Base-by-base conservation (phyloP, 2,888 invertebrate genomes). In the Caenorhabditis parvicauda region DNA sequence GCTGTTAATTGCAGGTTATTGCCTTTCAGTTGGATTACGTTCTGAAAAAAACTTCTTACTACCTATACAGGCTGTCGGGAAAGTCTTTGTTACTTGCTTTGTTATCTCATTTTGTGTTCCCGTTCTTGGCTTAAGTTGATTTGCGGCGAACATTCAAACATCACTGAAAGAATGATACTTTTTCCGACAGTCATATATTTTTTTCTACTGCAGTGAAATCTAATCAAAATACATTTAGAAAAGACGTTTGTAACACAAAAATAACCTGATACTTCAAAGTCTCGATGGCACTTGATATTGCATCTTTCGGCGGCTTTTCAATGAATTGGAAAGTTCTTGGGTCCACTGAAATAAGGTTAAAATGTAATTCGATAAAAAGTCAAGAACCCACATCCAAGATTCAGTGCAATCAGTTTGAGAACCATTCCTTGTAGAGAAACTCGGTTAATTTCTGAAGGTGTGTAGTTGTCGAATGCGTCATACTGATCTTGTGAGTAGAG, bases 361-460 rank as follows among this genome's bases (percentile, higher is more conserved):
- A 41, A 24, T 4, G 24, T 1, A 14, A 14, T 27, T 24, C 6
- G 28, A 12, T 27, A 41, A 3, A 24, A 19, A 17, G 19, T 19
- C 22, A 12, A 28, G 9, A 32, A 54, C 75, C 91, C 89, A 84
- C 96, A 90, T 42, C 88, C 90, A 51, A 98, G 86, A 0, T 96
- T 95, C 85, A 98, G 88, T 0, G 93, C 88, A 51, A 92, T 88
- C 92, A 98, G 92, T 81, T 91, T 88, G 37, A 98, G 84, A 1
- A 95, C 83, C 27, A 96, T 85, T 0, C 92, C 90, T 67, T 98
- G 93, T 9, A 98, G 84, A 0, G 95, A 93, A 0, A 96, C 94
- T 46, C 95, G 86, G 74, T 91, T 90, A 88, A 83, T 90, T 61
- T 80, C 80, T 2, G 80, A 70, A 19, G 65, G 54, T 1, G 77